phyloP scores from a whole-genome alignment of 2,113 vertebrate species.

The Pampusana beccarii region DNA sequence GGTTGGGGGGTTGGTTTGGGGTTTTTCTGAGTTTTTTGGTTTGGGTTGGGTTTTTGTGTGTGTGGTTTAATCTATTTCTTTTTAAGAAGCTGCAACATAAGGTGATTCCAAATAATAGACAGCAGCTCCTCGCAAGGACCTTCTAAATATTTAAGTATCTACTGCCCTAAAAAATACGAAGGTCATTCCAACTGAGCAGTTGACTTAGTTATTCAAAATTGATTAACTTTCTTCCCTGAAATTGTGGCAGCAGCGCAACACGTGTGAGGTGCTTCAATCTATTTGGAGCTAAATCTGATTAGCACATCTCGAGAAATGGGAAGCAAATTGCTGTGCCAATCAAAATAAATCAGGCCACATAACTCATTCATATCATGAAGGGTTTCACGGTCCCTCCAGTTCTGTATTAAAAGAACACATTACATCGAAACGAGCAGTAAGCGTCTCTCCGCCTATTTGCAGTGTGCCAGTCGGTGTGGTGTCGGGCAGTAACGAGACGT shows the following conservation, averaged over 20 bases:
- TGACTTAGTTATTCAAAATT: conserved; percentile 68
- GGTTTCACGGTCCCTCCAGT: not conserved
- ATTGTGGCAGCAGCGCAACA: conserved; percentile 40
- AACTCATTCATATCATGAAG: conserved; percentile 58
- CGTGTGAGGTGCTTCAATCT: conserved; percentile 59
- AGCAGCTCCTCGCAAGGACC: not conserved
- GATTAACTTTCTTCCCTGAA: conserved; percentile 69
- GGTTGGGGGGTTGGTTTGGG: too few species aligned
- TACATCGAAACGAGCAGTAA: not conserved
- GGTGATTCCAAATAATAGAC: not conserved
- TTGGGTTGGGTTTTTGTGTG: not conserved
- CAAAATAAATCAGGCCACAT: conserved; percentile 62
- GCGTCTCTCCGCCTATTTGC: not conserved
- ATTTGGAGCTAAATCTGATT: conserved; percentile 61
- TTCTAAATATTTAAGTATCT: not conserved
- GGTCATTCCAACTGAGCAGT: not conserved
- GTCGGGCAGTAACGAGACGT: not conserved
- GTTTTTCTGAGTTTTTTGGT: accelerated
- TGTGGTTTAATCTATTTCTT: not conserved
- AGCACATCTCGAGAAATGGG: conserved; percentile 69
- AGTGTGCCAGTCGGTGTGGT: not conserved
- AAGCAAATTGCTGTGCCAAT: conserved; percentile 76
- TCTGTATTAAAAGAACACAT: conserved; percentile 34
- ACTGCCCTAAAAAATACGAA: not conserved
- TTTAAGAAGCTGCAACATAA: not conserved